Conservation (phyloP, 1,140 invertebrate species). For the Aleiodes sp. region DNA sequence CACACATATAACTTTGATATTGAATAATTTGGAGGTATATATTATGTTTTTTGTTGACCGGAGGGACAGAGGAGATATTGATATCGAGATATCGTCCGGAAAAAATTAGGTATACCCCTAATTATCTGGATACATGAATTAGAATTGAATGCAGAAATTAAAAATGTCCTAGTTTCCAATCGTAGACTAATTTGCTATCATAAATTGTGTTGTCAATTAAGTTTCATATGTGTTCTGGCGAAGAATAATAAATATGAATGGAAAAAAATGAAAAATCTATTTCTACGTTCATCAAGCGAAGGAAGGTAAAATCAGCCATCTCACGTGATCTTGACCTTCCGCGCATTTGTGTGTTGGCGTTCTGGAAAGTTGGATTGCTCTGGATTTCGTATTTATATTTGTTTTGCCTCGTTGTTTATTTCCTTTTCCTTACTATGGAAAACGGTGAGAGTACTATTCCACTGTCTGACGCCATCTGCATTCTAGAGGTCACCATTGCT, state of each 20-base stretch:
- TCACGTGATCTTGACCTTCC: background rate
- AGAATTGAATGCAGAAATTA: too few species aligned
- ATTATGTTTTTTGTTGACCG: too few species aligned
- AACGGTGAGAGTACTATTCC: conserved; percentile 7
- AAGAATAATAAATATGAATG: too few species aligned
- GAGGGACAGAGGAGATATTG: too few species aligned
- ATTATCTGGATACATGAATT: too few species aligned
- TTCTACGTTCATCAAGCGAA: background rate
- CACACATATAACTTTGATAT: too few species aligned
- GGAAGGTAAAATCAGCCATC: background rate
- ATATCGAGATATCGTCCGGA: too few species aligned
- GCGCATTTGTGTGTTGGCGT: background rate
- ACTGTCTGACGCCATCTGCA: background rate
- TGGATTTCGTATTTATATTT: conserved; percentile 13
- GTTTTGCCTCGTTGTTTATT: background rate
- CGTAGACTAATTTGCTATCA: too few species aligned
- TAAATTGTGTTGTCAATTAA: conserved; percentile 20
- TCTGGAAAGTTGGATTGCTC: conserved; percentile 14
- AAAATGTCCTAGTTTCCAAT: too few species aligned
- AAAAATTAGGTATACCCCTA: too few species aligned
- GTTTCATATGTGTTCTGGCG: conserved; percentile 35
- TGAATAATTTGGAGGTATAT: too few species aligned
- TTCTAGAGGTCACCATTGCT: background rate
- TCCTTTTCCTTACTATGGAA: background rate
- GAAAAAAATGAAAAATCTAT: background rate